Conservation (phyloP, 2,113 vertebrate species). For the Atlantisia rogersi region DNA sequence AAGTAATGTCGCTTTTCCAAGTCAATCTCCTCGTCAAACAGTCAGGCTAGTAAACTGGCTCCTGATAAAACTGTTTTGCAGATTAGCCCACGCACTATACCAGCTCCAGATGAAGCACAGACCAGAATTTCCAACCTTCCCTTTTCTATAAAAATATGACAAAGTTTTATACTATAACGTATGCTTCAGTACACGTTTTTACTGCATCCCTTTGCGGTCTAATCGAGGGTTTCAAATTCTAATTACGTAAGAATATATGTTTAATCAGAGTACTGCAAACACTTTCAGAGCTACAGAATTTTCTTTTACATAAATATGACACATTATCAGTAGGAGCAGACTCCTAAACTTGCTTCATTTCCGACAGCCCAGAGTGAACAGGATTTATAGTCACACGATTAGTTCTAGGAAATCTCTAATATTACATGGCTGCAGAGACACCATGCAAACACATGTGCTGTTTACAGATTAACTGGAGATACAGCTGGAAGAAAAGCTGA, state of each 20-base stretch:
- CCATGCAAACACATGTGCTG: constrained; percentile 40
- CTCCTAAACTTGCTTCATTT: background rate
- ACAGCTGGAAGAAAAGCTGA: constrained; percentile 50
- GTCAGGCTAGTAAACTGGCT: background rate
- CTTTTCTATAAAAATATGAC: background rate
- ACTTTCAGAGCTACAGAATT: constrained; percentile 4
- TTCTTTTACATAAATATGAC: constrained; percentile 27
- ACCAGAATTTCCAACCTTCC: background rate
- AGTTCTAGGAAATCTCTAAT: constrained; percentile 46
- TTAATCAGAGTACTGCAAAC: background rate
- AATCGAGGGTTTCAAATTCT: background rate
- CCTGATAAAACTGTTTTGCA: background rate
- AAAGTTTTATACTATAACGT: background rate
- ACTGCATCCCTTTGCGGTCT: background rate
- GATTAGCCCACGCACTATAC: background rate
- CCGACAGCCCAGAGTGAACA: constrained; percentile 30
- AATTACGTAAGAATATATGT: background rate
- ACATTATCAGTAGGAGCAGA: background rate
- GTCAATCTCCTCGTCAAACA: background rate
- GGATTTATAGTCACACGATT: constrained; percentile 49
- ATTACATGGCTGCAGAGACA: constrained; percentile 36
- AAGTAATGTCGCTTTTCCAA: background rate
- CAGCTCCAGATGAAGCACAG: background rate
- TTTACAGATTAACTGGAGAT: constrained; percentile 62
- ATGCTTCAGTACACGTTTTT: rapidly evolving